Evolutionary conservation across 2,888 invertebrate genomes (phyloP).

Genomic region (Pyrgus malvae): DNA sequence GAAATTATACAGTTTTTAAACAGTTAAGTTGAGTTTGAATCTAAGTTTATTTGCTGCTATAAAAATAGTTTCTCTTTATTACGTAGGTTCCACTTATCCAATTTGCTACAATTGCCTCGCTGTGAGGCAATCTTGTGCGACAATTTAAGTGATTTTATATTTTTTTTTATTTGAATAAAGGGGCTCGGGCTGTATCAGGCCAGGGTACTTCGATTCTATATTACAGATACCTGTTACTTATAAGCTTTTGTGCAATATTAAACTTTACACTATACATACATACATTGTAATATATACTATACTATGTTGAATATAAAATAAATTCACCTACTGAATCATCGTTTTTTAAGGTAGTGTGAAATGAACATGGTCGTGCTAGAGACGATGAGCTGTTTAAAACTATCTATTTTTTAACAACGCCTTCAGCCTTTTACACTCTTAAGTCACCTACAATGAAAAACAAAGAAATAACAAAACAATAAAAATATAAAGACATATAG

Average conservation of each 20-base stretch:
- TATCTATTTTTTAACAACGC: too few relatives aligned
- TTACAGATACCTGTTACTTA: constrained; percentile 20
- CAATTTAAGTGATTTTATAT: constrained; percentile 23
- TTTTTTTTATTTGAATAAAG: too few relatives aligned
- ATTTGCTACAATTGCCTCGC: constrained; percentile 20
- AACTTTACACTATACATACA: neutral
- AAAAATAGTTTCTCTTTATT: constrained; percentile 14
- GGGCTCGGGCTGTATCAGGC: too few relatives aligned
- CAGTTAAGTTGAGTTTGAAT: constrained; percentile 9
- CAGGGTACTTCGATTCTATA: too few relatives aligned
- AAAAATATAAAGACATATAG: too few relatives aligned
- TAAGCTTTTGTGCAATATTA: constrained; percentile 2
- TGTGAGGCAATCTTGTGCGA: constrained; percentile 20
- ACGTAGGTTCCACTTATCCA: constrained; percentile 22
- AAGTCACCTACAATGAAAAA: too few relatives aligned
- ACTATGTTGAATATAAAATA: neutral
- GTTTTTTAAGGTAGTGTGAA: too few relatives aligned
- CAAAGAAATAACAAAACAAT: too few relatives aligned
- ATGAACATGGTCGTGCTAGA: too few relatives aligned
- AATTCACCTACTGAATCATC: neutral
- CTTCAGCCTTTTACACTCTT: too few relatives aligned
- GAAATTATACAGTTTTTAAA: neutral
- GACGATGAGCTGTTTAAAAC: too few relatives aligned
- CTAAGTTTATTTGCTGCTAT: constrained; percentile 6
- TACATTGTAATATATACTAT: neutral